Conservation (phyloP, 2,797 vertebrate species). For the Pagetopsis macropterus region DNA sequence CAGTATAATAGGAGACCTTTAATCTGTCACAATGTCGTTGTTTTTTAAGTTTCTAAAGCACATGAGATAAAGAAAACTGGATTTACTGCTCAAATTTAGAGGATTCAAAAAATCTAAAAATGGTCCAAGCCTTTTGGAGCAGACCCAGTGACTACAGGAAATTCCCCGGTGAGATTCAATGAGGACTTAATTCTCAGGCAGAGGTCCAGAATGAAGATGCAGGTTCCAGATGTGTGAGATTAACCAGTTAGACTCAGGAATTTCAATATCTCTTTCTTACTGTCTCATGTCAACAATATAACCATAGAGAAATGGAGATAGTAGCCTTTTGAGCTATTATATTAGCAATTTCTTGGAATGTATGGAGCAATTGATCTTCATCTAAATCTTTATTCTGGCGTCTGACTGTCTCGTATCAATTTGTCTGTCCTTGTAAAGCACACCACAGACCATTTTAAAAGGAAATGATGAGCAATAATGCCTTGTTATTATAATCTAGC, state of each 20-base stretch:
- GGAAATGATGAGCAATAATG: background rate
- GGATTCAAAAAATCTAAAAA: background rate
- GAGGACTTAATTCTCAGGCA: slow-evolving; percentile 6
- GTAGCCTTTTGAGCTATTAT: background rate
- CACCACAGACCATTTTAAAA: background rate
- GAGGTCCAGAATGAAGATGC: slow-evolving; percentile 9
- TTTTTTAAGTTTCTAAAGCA: background rate
- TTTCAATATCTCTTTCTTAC: background rate
- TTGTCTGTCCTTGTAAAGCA: slow-evolving; percentile 16
- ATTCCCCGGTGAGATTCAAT: background rate
- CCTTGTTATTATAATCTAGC: slow-evolving; percentile 1
- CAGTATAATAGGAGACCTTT: too few species aligned
- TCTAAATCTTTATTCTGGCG: slow-evolving; percentile 15
- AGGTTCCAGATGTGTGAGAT: slow-evolving; percentile 25
- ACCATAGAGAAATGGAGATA: background rate
- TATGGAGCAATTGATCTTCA: slow-evolving; percentile 13
- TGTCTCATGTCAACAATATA: background rate
- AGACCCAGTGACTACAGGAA: slow-evolving; percentile 44
- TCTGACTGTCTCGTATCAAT: slow-evolving; percentile 27
- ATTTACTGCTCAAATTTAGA: background rate
- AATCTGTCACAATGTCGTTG: background rate
- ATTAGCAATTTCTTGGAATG: slow-evolving; percentile 28
- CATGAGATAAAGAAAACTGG: background rate
- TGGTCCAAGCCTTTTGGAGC: slow-evolving; percentile 6
- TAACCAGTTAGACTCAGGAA: slow-evolving; percentile 11